Percentiles rank a stretch among this genome's conserved stretches.
phyloP scores from a whole-genome alignment of 2,113 vertebrate species.

The Promerops cafer region DNA sequence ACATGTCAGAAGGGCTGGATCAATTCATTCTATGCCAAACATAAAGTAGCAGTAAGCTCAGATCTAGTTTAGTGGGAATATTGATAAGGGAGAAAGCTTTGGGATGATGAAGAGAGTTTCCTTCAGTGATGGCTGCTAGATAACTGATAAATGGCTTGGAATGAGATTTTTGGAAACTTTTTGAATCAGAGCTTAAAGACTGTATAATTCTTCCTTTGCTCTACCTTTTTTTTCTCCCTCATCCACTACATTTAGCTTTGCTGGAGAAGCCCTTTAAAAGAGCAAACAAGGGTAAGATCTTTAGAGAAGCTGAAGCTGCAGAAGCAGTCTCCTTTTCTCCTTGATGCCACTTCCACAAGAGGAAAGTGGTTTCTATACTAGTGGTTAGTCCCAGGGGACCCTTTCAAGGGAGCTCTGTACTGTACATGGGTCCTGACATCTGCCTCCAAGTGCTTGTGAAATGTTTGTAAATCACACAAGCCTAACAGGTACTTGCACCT shows the following conservation, averaged over 20 bases:
- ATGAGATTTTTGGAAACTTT: background rate
- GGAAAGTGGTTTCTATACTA: background rate
- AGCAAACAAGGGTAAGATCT: background rate
- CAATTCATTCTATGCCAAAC: background rate
- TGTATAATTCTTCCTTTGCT: background rate
- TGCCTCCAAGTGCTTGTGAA: background rate
- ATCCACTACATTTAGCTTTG: background rate
- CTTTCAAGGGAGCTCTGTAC: background rate
- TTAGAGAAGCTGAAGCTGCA: background rate
- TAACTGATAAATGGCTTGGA: background rate
- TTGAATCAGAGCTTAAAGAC: background rate
- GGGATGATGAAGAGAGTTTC: background rate
- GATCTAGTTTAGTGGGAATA: background rate
- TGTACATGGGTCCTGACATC: background rate
- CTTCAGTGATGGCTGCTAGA: background rate
- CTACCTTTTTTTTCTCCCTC: fast-evolving
- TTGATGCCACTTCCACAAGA: background rate
- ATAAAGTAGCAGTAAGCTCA: background rate
- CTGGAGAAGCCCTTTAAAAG: background rate
- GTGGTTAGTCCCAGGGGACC: background rate
- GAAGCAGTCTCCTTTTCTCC: background rate
- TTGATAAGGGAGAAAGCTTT: background rate
- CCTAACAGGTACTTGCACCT: background rate
- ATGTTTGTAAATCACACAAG: background rate
- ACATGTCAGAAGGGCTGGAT: background rate